Evolutionary conservation across 2,113 vertebrate genomes (phyloP), one percentile per base, ranked within the genome.

Genomic region (Spea multiplicata): DNA sequence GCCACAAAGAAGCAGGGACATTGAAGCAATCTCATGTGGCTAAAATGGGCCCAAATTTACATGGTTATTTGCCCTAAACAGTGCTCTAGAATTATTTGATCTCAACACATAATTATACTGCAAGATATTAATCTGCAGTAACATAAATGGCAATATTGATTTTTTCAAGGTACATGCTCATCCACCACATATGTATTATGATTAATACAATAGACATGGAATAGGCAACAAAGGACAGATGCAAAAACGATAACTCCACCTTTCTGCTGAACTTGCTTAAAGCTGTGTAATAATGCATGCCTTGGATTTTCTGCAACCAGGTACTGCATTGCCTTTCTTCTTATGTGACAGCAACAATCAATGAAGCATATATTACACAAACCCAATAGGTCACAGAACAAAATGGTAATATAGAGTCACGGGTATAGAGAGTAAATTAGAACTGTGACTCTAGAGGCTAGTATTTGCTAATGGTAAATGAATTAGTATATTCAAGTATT

Each of bases 341-440:
- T 13, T 50, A 69, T 6, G 16, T 76, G 75, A 76, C 75, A 76
- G 75, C 66, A 70, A 57, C 59, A 46, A 76, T 76, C 75, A 70
- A 76, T 76, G 67, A 76, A 70, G 66, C 75, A 76, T 76, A 70
- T 76, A 76, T 76, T 76, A 76, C 69, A 17, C 10, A 61, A 44
- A 30, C 30, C 75, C 75, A 76, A 69, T 69, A 76, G 75, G 75
- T 76, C 65, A 70, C 9, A 46, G 44, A 55, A 49, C 52, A 70
- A 76, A 76, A 70, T 17, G 57, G 75, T 70, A 70, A 16, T 47
- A 76, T 76, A 61, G 75, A 76, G 75, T 76, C 52, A 55, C 48
- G 53, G 46, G 75, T 61, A n/a, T 14, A 49, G 14, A 59, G 66
- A 76, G 75, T 76, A 76, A 69, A 69, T 76, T 76, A 76, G 66